These are phyloP conservation scores for Stenurella melanura DNA, from an alignment of 2,888 invertebrate genomes.

Conservation along the genomic window DNA sequence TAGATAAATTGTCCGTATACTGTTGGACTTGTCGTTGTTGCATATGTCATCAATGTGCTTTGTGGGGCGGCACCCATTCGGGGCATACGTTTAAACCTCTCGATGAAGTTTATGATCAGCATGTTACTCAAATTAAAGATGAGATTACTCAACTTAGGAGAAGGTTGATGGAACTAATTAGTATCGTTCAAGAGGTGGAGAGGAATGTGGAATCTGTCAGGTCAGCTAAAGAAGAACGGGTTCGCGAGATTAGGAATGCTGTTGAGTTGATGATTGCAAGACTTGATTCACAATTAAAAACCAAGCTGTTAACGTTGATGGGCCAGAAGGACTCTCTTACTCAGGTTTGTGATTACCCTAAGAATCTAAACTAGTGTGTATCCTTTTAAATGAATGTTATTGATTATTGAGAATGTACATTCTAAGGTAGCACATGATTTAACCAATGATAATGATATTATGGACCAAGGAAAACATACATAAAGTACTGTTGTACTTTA, in stretches of 20 bases:
- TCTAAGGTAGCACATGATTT: too few species aligned
- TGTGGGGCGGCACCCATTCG: constrained; percentile 94
- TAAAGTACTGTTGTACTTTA: too few species aligned
- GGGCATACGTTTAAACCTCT: constrained; percentile 94
- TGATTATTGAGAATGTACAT: too few species aligned
- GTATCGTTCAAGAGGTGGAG: constrained; percentile 94
- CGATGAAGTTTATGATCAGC: constrained; percentile 93
- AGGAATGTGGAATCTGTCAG: constrained; percentile 93
- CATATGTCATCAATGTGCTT: constrained; percentile 95
- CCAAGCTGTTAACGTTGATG: constrained; percentile 91
- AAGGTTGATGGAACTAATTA: constrained; percentile 89
- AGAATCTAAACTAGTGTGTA: too few species aligned
- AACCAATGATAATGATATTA: too few species aligned
- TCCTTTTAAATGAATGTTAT: too few species aligned
- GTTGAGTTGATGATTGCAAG: constrained; percentile 95
- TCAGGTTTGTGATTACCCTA: constrained; percentile 70
- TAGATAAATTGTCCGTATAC: constrained; percentile 93
- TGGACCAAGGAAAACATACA: too few species aligned
- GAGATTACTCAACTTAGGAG: constrained; percentile 88
- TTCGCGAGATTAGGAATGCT: constrained; percentile 93
- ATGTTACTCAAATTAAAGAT: constrained; percentile 89
- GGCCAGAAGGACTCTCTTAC: constrained; percentile 90
- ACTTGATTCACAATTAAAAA: constrained; percentile 91
- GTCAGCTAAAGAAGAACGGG: constrained; percentile 93
- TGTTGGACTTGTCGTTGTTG: constrained; percentile 93